phyloP scores from a whole-genome alignment of 2,888 invertebrate species.

The Athalia rosae region DNA sequence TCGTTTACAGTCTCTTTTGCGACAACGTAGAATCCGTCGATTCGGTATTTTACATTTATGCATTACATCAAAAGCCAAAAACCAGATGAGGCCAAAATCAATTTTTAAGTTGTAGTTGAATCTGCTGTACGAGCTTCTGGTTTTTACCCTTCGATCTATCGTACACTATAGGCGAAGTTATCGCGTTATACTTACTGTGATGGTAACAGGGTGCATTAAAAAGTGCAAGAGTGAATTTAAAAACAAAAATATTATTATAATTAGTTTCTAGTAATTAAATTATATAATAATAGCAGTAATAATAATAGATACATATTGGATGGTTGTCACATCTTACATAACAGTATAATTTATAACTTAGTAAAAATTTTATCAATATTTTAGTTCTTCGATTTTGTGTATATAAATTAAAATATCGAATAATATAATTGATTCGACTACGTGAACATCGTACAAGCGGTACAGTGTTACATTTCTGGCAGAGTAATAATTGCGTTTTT shows the following conservation, averaged over 20 bases:
- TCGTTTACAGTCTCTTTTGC: too few relatives aligned
- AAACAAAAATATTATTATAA: slow-evolving; percentile 68
- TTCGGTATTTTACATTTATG: too few relatives aligned
- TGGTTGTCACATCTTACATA: slow-evolving; percentile 57
- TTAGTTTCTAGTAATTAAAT: slow-evolving; percentile 55
- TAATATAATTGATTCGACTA: slow-evolving; percentile 55
- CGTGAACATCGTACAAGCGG: slow-evolving; percentile 60
- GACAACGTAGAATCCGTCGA: too few relatives aligned
- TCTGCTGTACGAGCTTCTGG: too few relatives aligned
- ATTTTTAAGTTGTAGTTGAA: too few relatives aligned
- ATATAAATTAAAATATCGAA: slow-evolving; percentile 48
- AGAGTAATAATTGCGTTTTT: slow-evolving; percentile 20
- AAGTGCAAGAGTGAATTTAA: slow-evolving; percentile 61
- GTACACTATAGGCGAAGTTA: neutral
- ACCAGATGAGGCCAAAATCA: too few relatives aligned
- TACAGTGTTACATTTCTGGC: slow-evolving; percentile 53
- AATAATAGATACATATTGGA: slow-evolving; percentile 57
- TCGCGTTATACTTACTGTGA: slow-evolving; percentile 5
- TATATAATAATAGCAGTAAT: slow-evolving; percentile 9
- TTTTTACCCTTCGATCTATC: too few relatives aligned
- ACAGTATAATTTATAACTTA: slow-evolving; percentile 56
- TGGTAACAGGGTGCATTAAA: slow-evolving; percentile 55
- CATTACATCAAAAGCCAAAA: too few relatives aligned
- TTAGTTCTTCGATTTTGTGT: slow-evolving; percentile 37
- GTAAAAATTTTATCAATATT: slow-evolving; percentile 54